Evolutionary conservation across 2,797 vertebrate genomes (phyloP), one percentile per base, ranked within the genome.

Genomic region (Calcarius lapponicus): DNA sequence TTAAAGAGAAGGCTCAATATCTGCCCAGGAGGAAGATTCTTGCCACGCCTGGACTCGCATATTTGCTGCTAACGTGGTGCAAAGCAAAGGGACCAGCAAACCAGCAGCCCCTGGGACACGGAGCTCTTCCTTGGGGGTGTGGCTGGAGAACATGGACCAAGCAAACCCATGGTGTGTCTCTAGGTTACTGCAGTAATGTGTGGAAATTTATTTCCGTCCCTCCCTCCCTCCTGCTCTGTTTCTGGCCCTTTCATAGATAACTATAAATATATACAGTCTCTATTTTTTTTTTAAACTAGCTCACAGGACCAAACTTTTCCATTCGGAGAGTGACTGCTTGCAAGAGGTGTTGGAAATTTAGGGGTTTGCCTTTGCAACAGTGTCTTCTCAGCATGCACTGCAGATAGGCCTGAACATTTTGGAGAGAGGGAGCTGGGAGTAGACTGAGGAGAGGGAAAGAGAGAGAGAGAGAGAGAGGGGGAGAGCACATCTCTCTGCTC

Each of bases 261-360:
- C 92, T 96, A 96, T 86, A 88, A 88, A 88, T 86, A 90, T 95
- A 94, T 66, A 94, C 95, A 97, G 85, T 89, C 94, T 94, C 79
- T 94, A 79, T 93, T 94, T 96, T 91, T 86, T 95, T 91, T 97
- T 98, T 95, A 93, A 97, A 94, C 95, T 97, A 96, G 95, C 95
- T 96, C 96, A 94, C 93, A 97, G 97, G 97, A 98, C 98, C 97
- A 98, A 98, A 98, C 92, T 97, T 97, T 95, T 86, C 92, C 80
- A 86, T 94, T 93, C 81, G 86, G 95, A 96, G 82, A 97, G 95
- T 97, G 95, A 94, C 94, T 94, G 81, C 96, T 87, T 88, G 90
- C 89, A 67, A 61, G 80, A 94, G 79, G 92, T 86, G 45, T 13
- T 88, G 89, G 71, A 92, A 80, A 64, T 76, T 75, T 6, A 29